Conservation (phyloP, 2,888 invertebrate species). For the Orchestes rusci region DNA sequence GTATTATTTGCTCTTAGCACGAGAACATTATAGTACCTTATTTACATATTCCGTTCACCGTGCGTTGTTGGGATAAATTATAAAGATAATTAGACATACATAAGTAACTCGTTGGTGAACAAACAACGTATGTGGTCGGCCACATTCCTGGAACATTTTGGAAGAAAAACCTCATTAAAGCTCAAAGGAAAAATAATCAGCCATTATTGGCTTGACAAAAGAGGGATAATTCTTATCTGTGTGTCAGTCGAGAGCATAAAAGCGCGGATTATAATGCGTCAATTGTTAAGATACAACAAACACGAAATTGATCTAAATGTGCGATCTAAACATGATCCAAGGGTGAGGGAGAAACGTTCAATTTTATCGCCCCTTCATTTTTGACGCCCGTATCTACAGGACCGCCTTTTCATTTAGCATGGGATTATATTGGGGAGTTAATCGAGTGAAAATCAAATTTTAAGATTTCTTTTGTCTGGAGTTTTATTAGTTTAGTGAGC, state of each 20-base stretch:
- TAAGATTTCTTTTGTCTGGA: too few relatives aligned
- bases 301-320: slow-evolving; percentile 46
- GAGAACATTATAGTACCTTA: slow-evolving; percentile 21
- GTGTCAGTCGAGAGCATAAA: slow-evolving; percentile 39
- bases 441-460: too few relatives aligned
- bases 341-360: slow-evolving; percentile 39
- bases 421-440: too few relatives aligned
- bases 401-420: slow-evolving; percentile 37
- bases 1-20: slow-evolving; percentile 25
- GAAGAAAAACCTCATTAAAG: too few relatives aligned
- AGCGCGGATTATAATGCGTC: slow-evolving; percentile 42
- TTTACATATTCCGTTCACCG: slow-evolving; percentile 21
- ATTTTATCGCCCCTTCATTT: slow-evolving; percentile 39
- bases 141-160: too few relatives aligned
- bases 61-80: slow-evolving; percentile 23
- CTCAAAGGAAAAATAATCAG: slow-evolving; percentile 31
- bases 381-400: slow-evolving; percentile 39
- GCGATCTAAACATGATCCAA: slow-evolving; percentile 44
- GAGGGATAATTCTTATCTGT: slow-evolving; percentile 38
- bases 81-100: too few relatives aligned
- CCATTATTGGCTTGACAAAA: slow-evolving; percentile 32
- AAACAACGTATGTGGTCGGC: too few relatives aligned
- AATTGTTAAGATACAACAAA: slow-evolving; percentile 45
- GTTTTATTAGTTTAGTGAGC: too few relatives aligned
- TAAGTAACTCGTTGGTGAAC: too few relatives aligned